Percentiles rank a stretch among this genome's conserved stretches.
These are phyloP conservation scores for Xanthia togata DNA, from an alignment of 2,888 invertebrate species.

Conservation along the genomic window DNA sequence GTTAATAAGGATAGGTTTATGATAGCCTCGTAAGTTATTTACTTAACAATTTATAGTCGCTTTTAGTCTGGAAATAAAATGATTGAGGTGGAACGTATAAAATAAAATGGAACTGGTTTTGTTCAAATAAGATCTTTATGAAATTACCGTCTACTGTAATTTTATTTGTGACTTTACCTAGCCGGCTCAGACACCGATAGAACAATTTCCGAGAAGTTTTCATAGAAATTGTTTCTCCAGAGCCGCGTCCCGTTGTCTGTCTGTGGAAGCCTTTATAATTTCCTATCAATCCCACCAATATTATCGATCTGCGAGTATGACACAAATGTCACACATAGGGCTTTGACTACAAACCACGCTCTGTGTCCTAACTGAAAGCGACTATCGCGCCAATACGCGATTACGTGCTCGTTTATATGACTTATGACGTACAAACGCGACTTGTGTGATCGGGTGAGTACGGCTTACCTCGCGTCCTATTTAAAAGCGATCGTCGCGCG, in stretches of 20 bases:
- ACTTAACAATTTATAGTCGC: conserved; percentile 54
- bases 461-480: too few species aligned
- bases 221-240: too few species aligned
- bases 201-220: too few species aligned
- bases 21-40: conserved; percentile 47
- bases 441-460: too few species aligned
- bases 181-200: too few species aligned
- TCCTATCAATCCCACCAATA: neutral
- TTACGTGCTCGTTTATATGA: too few species aligned
- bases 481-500: too few species aligned
- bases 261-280: neutral
- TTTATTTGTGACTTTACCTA: neutral
- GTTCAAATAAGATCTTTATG: conserved; percentile 14
- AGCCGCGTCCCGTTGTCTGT: too few species aligned
- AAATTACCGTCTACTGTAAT: neutral
- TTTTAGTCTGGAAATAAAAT: conserved; percentile 47
- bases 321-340: conserved; percentile 1
- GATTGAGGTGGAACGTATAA: conserved; percentile 35
- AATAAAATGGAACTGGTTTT: conserved; percentile 50
- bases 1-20: conserved; percentile 55
- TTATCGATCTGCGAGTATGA: neutral
- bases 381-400: too few species aligned
- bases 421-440: too few species aligned
- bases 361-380: too few species aligned
- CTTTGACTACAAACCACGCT: neutral